A percentile compares a stretch with the other conserved stretches of the same genome.
These are phyloP conservation scores for Leptopilina boulardi DNA, from an alignment of 1,140 invertebrate genomes.

Conservation along the genomic window DNA sequence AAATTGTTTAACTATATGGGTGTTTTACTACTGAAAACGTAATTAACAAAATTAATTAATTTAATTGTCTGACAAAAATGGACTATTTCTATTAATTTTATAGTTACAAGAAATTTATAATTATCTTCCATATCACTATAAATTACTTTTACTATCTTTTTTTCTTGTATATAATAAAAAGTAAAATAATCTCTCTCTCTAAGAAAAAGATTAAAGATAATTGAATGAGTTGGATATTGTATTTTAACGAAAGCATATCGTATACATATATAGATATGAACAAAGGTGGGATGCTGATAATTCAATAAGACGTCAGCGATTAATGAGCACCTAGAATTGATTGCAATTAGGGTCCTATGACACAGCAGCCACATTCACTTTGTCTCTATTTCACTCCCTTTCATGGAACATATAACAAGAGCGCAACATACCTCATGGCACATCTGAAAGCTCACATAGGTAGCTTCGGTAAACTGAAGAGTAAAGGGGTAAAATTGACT, in stretches of 20 bases:
- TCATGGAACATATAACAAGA: conserved; percentile 9
- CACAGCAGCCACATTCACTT: conserved; percentile 21
- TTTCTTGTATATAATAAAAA: too few relatives aligned
- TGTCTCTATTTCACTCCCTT: conserved; percentile 30
- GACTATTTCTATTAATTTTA: too few relatives aligned
- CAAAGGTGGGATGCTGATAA: conserved; percentile 24
- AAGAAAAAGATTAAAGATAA: neutral
- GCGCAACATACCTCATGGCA: neutral
- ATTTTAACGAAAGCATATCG: neutral
- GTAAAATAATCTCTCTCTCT: neutral
- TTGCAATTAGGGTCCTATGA: conserved; percentile 56
- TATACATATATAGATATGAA: neutral
- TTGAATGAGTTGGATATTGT: neutral
- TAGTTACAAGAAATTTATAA: too few relatives aligned
- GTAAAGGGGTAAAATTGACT: neutral
- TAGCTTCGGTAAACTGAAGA: conserved; percentile 4
- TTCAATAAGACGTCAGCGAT: conserved; percentile 35
- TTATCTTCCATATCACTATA: too few relatives aligned
- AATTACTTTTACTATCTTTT: too few relatives aligned
- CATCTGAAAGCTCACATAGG: conserved; percentile 4
- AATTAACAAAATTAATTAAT: too few relatives aligned
- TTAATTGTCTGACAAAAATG: too few relatives aligned
- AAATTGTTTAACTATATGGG: too few relatives aligned
- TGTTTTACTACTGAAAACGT: too few relatives aligned
- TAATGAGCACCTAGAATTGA: conserved; percentile 56